Percentiles rank a stretch among this genome's conserved stretches.
Conservation (phyloP, 2,888 invertebrate species). For the Pseudococcus viburni region DNA sequence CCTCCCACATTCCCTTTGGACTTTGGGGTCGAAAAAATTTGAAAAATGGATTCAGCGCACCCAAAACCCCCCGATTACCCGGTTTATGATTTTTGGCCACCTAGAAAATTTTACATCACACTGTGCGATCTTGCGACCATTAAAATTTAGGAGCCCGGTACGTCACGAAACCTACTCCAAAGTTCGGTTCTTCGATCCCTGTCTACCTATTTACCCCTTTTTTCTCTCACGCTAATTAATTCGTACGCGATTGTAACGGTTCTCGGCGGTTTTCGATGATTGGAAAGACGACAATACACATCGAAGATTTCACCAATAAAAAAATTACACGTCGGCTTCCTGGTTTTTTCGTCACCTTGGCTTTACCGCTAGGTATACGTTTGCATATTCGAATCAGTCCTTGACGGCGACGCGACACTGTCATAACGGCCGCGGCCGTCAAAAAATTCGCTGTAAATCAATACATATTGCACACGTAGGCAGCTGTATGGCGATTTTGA, state of each 20-base stretch:
- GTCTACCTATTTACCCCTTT: neutral
- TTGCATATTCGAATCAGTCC: neutral
- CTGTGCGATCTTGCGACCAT: no score
- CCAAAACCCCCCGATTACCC: no score
- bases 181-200: no score
- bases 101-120: no score
- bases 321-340: conserved; percentile 3
- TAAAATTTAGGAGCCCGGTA: no score
- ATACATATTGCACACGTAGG: neutral
- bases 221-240: neutral
- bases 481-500: neutral
- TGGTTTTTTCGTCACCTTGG: conserved; percentile 24
- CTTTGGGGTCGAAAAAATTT: no score
- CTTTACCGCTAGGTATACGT: neutral
- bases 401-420: neutral
- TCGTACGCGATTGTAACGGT: neutral
- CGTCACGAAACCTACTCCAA: no score
- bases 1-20: no score
- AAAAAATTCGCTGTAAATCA: conserved; percentile 32
- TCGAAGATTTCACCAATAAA: conserved; percentile 51
- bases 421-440: conserved; percentile 28
- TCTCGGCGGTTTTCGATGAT: neutral
- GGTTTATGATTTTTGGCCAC: no score
- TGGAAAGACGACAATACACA: neutral
- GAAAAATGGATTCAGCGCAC: no score